A percentile compares a stretch with the other conserved stretches of the same genome.
Evolutionary conservation across 2,797 vertebrate genomes (phyloP).

Genomic region (Agapornis canus): DNA sequence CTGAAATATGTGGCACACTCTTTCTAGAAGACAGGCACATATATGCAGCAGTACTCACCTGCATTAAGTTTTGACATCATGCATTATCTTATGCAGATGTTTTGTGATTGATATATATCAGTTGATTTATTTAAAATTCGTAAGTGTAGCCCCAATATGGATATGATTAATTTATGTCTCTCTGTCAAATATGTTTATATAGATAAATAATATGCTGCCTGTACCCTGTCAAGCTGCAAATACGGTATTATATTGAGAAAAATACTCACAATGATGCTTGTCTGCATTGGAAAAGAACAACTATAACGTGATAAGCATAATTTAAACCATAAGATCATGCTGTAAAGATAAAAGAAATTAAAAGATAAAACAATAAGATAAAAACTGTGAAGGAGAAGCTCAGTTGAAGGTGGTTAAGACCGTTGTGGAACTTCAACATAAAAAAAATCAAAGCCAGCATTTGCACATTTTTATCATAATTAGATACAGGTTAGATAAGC

Average conservation of each 20-base stretch:
- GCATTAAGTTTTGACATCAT: accelerated
- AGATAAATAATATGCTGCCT: background rate
- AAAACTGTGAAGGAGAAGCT: background rate
- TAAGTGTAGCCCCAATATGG: background rate
- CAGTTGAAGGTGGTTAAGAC: background rate
- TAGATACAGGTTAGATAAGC: background rate
- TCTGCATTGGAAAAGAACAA: background rate
- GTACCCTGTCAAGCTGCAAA: background rate
- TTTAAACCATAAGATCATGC: background rate
- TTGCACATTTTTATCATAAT: background rate
- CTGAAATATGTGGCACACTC: background rate
- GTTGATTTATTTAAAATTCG: background rate
- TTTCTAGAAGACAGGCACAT: background rate
- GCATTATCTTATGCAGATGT: background rate
- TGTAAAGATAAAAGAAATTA: background rate
- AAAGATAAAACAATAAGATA: background rate
- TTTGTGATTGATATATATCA: background rate
- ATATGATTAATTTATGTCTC: background rate
- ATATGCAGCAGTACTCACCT: background rate
- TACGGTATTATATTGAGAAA: background rate
- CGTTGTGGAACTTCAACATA: background rate
- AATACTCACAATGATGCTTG: background rate
- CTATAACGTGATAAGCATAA: background rate
- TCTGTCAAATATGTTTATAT: background rate
- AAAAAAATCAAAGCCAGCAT: background rate